phyloP scores from a whole-genome alignment of 2,797 vertebrate genomes.

The Australoheros facetus region DNA sequence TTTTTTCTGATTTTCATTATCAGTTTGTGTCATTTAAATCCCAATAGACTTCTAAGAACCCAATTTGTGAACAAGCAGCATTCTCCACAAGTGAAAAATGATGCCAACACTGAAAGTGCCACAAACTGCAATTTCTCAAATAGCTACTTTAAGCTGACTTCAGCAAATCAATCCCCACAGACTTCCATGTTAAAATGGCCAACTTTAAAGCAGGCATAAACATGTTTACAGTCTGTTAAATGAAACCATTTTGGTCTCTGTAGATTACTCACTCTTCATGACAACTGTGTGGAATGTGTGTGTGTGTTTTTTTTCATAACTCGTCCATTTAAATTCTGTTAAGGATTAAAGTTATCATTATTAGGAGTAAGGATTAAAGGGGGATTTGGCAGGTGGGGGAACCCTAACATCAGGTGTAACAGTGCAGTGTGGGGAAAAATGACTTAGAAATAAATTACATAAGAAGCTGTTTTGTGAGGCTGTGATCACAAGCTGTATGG shows the following conservation, averaged over 20 bases:
- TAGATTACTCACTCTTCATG: neutral
- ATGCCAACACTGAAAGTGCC: neutral
- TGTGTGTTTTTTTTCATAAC: neutral
- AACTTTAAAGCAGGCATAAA: neutral
- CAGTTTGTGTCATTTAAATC: neutral
- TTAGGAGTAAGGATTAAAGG: too few species aligned
- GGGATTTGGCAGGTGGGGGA: too few species aligned
- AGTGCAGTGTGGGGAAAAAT: too few species aligned
- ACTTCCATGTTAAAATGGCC: neutral
- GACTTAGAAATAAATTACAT: too few species aligned
- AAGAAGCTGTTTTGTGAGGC: too few species aligned
- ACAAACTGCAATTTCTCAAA: neutral
- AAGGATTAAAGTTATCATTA: neutral
- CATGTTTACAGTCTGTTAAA: neutral
- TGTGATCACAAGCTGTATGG: too few species aligned
- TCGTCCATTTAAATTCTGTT: neutral
- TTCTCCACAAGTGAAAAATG: neutral
- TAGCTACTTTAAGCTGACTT: neutral
- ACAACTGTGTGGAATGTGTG: neutral
- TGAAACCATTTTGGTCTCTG: neutral
- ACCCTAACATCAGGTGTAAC: too few species aligned
- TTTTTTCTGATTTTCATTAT: neutral
- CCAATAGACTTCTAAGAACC: neutral
- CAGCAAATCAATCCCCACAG: neutral
- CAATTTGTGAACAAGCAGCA: neutral